Percentiles rank a stretch among this genome's conserved stretches.
Evolutionary conservation across 1,140 invertebrate species (phyloP).

Genomic region (Spodoptera litura): DNA sequence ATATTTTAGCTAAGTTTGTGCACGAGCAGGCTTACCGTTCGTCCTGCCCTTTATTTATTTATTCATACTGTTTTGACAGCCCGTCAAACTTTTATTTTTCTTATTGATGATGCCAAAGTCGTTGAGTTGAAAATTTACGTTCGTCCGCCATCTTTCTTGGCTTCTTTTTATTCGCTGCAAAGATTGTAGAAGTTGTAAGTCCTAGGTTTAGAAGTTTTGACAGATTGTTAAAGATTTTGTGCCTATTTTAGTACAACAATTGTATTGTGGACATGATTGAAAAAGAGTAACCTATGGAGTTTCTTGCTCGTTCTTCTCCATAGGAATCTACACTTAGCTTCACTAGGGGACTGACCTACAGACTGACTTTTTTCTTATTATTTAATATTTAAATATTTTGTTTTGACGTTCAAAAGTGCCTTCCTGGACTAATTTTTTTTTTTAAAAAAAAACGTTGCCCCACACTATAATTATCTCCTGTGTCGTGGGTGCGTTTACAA

Average conservation of each 20-base stretch:
- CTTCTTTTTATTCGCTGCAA: conserved; percentile 7
- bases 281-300: too few relatives aligned
- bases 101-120: conserved; percentile 36
- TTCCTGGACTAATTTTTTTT: too few relatives aligned
- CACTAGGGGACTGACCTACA: too few relatives aligned
- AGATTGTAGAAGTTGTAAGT: not conserved
- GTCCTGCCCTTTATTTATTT: conserved; percentile 37
- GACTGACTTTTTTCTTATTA: too few relatives aligned
- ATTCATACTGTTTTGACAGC: conserved; percentile 46
- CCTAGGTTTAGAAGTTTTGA: not conserved
- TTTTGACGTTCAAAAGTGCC: too few relatives aligned
- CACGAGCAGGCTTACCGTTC: conserved; percentile 28
- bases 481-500: too few relatives aligned
- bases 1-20: conserved; percentile 46
- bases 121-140: conserved; percentile 14
- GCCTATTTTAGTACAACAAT: not conserved
- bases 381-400: too few relatives aligned
- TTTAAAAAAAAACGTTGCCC: too few relatives aligned
- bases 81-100: conserved; percentile 48
- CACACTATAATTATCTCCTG: too few relatives aligned
- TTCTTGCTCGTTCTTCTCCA: too few relatives aligned
- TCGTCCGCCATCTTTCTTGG: conserved; percentile 21
- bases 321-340: too few relatives aligned
- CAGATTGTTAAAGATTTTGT: not conserved
- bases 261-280: too few relatives aligned